Percentiles rank a stretch among this genome's conserved stretches.
Conservation (phyloP, 1,140 invertebrate species). For the Camponotus floridanus region DNA sequence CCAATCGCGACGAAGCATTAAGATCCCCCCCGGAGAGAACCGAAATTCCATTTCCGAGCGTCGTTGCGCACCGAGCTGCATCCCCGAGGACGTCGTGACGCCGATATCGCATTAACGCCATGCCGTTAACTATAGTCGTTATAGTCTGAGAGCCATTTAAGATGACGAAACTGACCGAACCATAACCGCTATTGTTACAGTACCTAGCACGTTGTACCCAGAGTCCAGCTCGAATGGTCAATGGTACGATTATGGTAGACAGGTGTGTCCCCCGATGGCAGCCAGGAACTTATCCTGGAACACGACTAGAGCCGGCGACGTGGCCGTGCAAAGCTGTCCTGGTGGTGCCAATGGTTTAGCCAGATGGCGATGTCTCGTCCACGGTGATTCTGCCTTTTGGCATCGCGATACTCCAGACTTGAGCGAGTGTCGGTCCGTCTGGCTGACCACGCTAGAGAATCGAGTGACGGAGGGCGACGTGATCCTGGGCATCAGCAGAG, state of each 20-base stretch:
- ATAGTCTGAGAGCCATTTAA: constrained; percentile 58
- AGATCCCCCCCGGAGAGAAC: constrained; percentile 55
- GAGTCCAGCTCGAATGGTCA: constrained; percentile 81
- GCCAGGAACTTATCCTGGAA: constrained; percentile 95
- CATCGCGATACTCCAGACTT: constrained; percentile 93
- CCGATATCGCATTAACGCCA: constrained; percentile 69
- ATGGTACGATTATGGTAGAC: constrained; percentile 81
- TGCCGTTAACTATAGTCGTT: constrained; percentile 63
- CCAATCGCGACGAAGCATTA: constrained; percentile 64
- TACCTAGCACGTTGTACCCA: constrained; percentile 81
- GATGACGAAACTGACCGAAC: constrained; percentile 60
- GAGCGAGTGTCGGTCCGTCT: constrained; percentile 96
- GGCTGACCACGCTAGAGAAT: constrained; percentile 94
- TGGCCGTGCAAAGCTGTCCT: constrained; percentile 94
- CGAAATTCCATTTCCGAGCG: constrained; percentile 68
- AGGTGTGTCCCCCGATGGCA: constrained; percentile 89
- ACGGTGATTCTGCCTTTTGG: constrained; percentile 87
- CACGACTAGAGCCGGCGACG: constrained; percentile 92
- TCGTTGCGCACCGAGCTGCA: constrained; percentile 37
- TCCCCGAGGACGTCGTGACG: constrained; percentile 51
- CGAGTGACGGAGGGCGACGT: constrained; percentile 92
- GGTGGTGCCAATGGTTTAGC: constrained; percentile 95
- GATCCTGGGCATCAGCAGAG: constrained; percentile 92
- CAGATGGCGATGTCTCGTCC: constrained; percentile 90
- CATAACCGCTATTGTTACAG: constrained; percentile 69